Evolutionary conservation across 2,888 invertebrate species (phyloP).

Genomic region (Neoscelio sp.): DNA sequence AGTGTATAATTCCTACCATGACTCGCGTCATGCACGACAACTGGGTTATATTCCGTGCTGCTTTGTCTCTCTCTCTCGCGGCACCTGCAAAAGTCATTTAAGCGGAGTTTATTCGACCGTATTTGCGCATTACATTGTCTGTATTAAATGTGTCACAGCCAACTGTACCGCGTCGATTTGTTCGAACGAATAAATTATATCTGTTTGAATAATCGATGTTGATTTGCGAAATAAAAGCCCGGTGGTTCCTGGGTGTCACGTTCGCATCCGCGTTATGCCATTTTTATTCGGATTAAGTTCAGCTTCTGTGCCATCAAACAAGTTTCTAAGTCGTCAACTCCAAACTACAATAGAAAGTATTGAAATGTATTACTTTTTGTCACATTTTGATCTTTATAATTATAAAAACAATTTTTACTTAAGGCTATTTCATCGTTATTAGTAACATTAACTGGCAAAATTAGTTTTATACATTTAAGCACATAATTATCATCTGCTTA

Average conservation of each 20-base stretch:
- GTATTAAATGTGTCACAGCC: slow-evolving; percentile 53
- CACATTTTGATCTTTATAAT: too few species aligned
- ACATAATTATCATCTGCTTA: too few species aligned
- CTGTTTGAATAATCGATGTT: slow-evolving; percentile 24
- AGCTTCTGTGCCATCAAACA: slow-evolving; percentile 3
- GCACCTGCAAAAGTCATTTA: slow-evolving; percentile 59
- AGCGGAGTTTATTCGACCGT: slow-evolving; percentile 44
- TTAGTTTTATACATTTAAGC: too few species aligned
- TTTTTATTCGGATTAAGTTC: slow-evolving; percentile 12
- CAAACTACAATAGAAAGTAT: too few species aligned
- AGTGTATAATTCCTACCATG: slow-evolving; percentile 35
- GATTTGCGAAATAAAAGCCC: slow-evolving; percentile 27
- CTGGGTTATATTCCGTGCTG: slow-evolving; percentile 10
- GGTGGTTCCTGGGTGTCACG: background rate
- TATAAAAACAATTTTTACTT: too few species aligned
- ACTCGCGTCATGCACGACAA: slow-evolving; percentile 36
- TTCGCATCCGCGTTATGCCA: slow-evolving; percentile 10
- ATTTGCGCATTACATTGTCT: slow-evolving; percentile 53
- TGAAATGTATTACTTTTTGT: too few species aligned
- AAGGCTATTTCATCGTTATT: too few species aligned
- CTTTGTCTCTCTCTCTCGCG: slow-evolving; percentile 18
- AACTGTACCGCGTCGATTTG: slow-evolving; percentile 31
- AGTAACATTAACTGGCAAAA: too few species aligned
- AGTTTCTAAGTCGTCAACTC: too few species aligned
- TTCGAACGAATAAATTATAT: slow-evolving; percentile 38